These are phyloP conservation scores for Phallusia fumigata DNA, from an alignment of 23 tunicate species.

Conservation along the genomic window DNA sequence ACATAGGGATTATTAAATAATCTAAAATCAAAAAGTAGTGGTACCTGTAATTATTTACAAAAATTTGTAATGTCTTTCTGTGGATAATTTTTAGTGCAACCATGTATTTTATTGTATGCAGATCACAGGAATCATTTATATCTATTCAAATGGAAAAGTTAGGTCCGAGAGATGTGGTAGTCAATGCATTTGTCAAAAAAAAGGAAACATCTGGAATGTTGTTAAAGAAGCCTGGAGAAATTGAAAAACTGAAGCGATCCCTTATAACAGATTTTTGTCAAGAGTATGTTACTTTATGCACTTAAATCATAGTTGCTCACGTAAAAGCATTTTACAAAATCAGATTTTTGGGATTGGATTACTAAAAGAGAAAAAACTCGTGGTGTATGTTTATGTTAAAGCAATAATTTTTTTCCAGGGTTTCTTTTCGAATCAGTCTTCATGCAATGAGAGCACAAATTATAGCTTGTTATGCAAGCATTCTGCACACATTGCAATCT, in stretches of 20 bases:
- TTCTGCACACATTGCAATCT: conserved; percentile 43
- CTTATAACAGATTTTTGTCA: conserved; percentile 71
- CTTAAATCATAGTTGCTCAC: background rate
- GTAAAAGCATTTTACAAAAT: too few relatives aligned
- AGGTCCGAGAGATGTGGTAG: conserved; percentile 77
- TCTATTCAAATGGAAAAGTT: conserved; percentile 75
- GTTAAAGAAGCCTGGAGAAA: conserved; percentile 57
- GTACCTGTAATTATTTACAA: too few relatives aligned
- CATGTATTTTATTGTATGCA: background rate
- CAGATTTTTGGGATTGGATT: too few relatives aligned
- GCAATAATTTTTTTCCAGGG: conserved; percentile 22
- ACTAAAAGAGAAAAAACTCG: background rate
- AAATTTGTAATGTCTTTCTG: too few relatives aligned
- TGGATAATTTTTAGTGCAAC: too few relatives aligned
- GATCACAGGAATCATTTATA: conserved; percentile 63
- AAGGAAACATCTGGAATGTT: conserved; percentile 79
- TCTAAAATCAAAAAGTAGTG: too few relatives aligned
- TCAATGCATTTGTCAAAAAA: conserved; percentile 61
- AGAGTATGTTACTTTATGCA: conserved; percentile 47
- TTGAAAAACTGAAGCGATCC: conserved; percentile 57
- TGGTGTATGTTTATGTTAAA: background rate
- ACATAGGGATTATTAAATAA: too few relatives aligned
- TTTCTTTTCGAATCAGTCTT: conserved; percentile 73
- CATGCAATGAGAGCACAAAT: conserved; percentile 83
- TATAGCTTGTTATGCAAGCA: conserved; percentile 67